Evolutionary conservation across 2,113 vertebrate species (phyloP), one percentile per base, ranked within the genome.

Genomic region (rat (Rattus norvegicus)): DNA sequence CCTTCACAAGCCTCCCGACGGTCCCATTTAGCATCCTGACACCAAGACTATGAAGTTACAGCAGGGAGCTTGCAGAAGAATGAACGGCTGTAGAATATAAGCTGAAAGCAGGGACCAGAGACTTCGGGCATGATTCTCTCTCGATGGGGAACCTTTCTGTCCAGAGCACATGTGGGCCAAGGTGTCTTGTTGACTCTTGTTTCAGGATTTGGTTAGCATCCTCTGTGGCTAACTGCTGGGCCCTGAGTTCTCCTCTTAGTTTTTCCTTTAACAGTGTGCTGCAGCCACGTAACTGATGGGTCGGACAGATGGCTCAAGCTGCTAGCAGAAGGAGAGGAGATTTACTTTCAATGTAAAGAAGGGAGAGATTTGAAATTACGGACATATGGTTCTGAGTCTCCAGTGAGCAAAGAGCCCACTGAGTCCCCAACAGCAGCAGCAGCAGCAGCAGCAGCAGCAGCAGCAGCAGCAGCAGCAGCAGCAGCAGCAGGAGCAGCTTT

Each of bases 181-280:
- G 52, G 80, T 49, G 33, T 95, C 95, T 93, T 84, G 67, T 87
- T 89, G 86, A 97, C 59, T 76, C 83, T 83, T 39, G 43, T 43
- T 43, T 43, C 43, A 43, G 93, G 95, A 86, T 14, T 88, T 70
- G 19, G 67, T 49, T 91, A 85, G 91, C 83, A 33, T 28, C 28
- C 30, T 2, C 67, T 80, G 28, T 36, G 24, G 75, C 89, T 59
- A 61, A 93, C 61, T 59, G 77, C 33, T 79, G 36, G 77, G 30
- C 43, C 54, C 76, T 80, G 33, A 39, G 2, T 90, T 97, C 93
- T 93, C 92, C 95, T 92, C 81, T 93, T 65, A 80, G 94, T 43
- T 95, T 70, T 89, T 95, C 72, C 70, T 91, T 90, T 77, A 26
- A 39, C 70, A 91, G 22, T 14, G 24, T 77, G 47, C 24, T 47